phyloP scores from a whole-genome alignment of 2,797 vertebrate species.

The Neosilurus hyrtlii region DNA sequence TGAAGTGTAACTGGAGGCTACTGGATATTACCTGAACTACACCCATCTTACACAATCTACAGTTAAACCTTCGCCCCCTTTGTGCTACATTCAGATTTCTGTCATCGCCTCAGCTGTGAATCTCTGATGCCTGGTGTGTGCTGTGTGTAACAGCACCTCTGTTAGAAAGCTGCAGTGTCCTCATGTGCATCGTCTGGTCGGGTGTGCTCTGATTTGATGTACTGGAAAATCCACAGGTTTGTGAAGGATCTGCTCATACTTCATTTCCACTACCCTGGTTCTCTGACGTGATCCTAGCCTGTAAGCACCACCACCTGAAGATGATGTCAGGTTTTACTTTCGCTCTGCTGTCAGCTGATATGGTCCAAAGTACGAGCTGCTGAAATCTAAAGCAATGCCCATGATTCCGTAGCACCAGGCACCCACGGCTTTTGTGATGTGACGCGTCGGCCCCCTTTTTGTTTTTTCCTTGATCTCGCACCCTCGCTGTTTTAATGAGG shows the following conservation, averaged over 20 bases:
- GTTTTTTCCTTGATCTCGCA: slow-evolving; percentile 51
- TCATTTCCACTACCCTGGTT: slow-evolving; percentile 38
- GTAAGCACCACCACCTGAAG: slow-evolving; percentile 33
- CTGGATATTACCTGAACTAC: slow-evolving; percentile 40
- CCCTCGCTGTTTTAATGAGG: slow-evolving; percentile 89
- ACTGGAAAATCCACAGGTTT: slow-evolving; percentile 44
- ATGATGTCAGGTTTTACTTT: slow-evolving; percentile 50
- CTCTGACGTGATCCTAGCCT: slow-evolving; percentile 47
- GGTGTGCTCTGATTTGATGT: slow-evolving; percentile 49
- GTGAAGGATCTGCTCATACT: slow-evolving; percentile 36
- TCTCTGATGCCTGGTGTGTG: slow-evolving; percentile 11
- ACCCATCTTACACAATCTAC: slow-evolving; percentile 15
- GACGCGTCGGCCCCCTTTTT: slow-evolving; percentile 58
- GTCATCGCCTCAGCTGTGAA: background rate
- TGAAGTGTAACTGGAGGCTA: slow-evolving; percentile 6
- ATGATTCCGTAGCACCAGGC: slow-evolving; percentile 51
- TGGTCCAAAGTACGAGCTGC: slow-evolving; percentile 42
- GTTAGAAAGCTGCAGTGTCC: slow-evolving; percentile 27
- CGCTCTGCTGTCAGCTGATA: slow-evolving; percentile 28
- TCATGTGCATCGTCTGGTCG: slow-evolving; percentile 10
- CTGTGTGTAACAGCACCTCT: slow-evolving; percentile 1
- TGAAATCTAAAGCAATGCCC: slow-evolving; percentile 51
- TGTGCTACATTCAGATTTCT: slow-evolving; percentile 26
- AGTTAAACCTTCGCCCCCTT: slow-evolving; percentile 18
- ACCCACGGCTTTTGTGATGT: slow-evolving; percentile 68